Conservation (phyloP, 2,113 vertebrate genomes). For the Centropus bengalensis region DNA sequence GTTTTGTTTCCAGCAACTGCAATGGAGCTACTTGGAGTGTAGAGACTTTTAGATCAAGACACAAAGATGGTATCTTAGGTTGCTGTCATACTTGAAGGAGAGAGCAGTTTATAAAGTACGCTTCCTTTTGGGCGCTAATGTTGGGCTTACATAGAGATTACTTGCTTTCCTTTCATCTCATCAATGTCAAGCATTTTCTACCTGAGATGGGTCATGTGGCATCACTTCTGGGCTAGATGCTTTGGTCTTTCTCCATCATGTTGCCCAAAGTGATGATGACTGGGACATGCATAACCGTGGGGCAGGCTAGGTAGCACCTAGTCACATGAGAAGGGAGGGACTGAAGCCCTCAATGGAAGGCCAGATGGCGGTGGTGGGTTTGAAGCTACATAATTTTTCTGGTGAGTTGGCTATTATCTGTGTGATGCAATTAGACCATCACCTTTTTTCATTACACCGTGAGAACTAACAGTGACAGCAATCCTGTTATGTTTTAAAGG, state of each 20-base stretch:
- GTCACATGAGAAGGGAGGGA: background rate
- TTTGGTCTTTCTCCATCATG: background rate
- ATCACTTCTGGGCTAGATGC: background rate
- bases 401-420: background rate
- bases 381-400: background rate
- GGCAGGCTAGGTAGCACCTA: background rate
- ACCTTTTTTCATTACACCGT: background rate
- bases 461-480: background rate
- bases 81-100: background rate
- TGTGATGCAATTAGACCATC: background rate
- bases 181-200: background rate
- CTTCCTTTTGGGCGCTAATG: background rate
- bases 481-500: background rate
- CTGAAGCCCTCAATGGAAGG: fast-evolving
- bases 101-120: background rate
- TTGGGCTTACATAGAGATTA: background rate
- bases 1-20: background rate
- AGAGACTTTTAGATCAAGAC: background rate
- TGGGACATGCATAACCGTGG: fast-evolving
- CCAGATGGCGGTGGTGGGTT: background rate
- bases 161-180: background rate
- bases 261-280: background rate
- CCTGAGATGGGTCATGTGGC: background rate
- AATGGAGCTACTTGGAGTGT: background rate
- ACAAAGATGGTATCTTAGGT: background rate